A percentile compares a stretch with the other conserved stretches of the same genome.
phyloP scores from a whole-genome alignment of 2,113 vertebrate species.

The Cheilinus undulatus region DNA sequence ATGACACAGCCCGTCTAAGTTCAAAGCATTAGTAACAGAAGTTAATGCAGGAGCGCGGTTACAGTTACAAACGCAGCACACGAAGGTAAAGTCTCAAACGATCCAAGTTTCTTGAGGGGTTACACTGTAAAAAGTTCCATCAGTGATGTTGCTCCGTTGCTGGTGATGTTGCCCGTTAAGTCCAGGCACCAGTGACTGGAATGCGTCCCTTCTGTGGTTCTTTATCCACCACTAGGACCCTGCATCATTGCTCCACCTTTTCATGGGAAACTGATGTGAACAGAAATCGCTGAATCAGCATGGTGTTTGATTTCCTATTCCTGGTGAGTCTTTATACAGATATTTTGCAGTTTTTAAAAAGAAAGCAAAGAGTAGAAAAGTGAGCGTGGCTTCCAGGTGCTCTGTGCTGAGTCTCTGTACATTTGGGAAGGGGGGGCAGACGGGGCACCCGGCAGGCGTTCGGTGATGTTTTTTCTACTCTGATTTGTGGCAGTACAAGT shows the following conservation, averaged over 20 bases:
- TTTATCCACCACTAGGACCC: slow-evolving; percentile 42
- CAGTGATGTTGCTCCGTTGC: slow-evolving; percentile 41
- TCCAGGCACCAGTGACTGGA: slow-evolving; percentile 59
- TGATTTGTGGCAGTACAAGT: slow-evolving; percentile 99
- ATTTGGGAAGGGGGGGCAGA: slow-evolving; percentile 79
- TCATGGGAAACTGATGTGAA: slow-evolving; percentile 20
- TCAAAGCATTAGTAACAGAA: slow-evolving; percentile 73
- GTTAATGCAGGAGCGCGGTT: slow-evolving; percentile 60
- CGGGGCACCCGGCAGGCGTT: slow-evolving; percentile 64
- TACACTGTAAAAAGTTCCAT: slow-evolving; percentile 26
- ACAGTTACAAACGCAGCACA: slow-evolving; percentile 49
- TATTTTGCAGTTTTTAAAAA: slow-evolving; percentile 81
- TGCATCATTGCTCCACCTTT: slow-evolving; percentile 7
- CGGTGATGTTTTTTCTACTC: slow-evolving; percentile 87
- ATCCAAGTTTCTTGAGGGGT: slow-evolving; percentile 6
- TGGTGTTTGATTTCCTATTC: slow-evolving; percentile 8
- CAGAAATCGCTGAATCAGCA: slow-evolving; percentile 7
- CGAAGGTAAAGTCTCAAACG: slow-evolving; percentile 16
- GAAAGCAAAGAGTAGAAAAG: slow-evolving; percentile 92
- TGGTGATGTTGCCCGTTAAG: slow-evolving; percentile 65
- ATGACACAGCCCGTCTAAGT: slow-evolving; percentile 52
- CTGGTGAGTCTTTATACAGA: slow-evolving; percentile 48
- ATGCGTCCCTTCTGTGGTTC: slow-evolving; percentile 30
- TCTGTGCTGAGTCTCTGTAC: slow-evolving; percentile 89
- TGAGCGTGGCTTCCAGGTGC: slow-evolving; percentile 80